These are phyloP conservation scores for Oreochromis aureus DNA, from an alignment of 2,113 vertebrate genomes.

Conservation along the genomic window DNA sequence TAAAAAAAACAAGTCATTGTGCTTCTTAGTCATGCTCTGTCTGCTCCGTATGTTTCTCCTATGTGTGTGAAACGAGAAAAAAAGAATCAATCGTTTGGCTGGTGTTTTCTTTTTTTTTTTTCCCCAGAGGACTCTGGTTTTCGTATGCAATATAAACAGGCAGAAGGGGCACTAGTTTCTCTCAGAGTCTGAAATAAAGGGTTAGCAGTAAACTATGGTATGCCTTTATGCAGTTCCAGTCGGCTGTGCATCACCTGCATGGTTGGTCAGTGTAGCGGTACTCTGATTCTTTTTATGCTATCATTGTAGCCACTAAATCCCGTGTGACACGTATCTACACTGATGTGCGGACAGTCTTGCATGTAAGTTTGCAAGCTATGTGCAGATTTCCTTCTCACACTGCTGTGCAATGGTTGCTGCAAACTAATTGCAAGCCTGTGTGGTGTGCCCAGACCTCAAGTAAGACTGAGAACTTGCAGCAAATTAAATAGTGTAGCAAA, in stretches of 20 bases:
- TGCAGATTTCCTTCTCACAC: background rate
- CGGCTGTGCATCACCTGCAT: background rate
- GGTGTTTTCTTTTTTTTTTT: background rate
- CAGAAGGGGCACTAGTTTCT: background rate
- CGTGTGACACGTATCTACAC: background rate
- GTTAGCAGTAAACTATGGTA: background rate
- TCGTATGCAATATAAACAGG: conserved; percentile 57
- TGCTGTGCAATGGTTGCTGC: background rate
- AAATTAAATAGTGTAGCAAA: background rate
- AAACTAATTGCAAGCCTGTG: background rate
- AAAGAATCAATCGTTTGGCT: conserved; percentile 63
- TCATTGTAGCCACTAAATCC: background rate
- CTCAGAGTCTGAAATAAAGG: conserved; percentile 10
- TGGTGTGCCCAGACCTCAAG: background rate
- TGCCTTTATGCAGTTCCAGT: conserved; percentile 33
- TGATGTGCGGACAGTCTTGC: background rate
- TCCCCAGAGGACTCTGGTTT: background rate
- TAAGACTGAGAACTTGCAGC: background rate
- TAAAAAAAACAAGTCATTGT: background rate
- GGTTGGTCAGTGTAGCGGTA: background rate
- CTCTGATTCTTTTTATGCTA: background rate
- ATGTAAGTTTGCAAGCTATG: background rate
- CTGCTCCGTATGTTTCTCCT: conserved; percentile 11
- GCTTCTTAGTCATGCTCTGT: conserved; percentile 26
- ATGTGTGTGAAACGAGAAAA: conserved; percentile 10